phyloP scores from a whole-genome alignment of 2,888 invertebrate species.

The Spodoptera exigua region DNA sequence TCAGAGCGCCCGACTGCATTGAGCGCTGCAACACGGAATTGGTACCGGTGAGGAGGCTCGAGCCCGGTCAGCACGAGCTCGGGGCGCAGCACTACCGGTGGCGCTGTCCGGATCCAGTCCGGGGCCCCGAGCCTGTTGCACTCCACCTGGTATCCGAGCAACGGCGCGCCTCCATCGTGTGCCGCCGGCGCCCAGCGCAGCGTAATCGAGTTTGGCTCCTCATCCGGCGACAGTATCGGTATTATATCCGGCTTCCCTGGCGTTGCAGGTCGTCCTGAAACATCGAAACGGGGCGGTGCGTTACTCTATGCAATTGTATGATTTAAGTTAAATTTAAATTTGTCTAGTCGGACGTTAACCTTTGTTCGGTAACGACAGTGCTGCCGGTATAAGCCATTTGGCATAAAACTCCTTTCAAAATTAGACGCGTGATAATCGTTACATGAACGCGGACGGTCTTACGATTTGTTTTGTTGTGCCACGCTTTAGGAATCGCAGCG shows the following conservation, averaged over 20 bases:
- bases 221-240: constrained; percentile 90
- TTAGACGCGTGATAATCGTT: constrained; percentile 85
- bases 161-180: constrained; percentile 96
- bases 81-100: constrained; percentile 91
- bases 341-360: constrained; percentile 61
- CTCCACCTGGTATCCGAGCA: constrained; percentile 95
- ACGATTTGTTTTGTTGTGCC: constrained; percentile 89
- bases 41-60: constrained; percentile 96
- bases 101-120: constrained; percentile 95
- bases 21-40: constrained; percentile 97
- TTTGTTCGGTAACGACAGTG: constrained; percentile 57
- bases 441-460: constrained; percentile 83
- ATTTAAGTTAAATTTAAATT: constrained; percentile 52
- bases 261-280: constrained; percentile 92
- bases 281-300: constrained; percentile 29
- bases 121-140: constrained; percentile 91
- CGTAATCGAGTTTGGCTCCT: constrained; percentile 94
- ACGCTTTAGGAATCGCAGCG: constrained; percentile 84
- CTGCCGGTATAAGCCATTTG: constrained; percentile 71
- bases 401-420: constrained; percentile 83
- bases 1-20: constrained; percentile 96
- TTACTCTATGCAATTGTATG: constrained; percentile 46
- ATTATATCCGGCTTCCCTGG: constrained; percentile 95
- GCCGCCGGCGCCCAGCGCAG: constrained; percentile 95
- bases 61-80: constrained; percentile 94